These are phyloP conservation scores for Agriopis leucophaearia DNA, from an alignment of 2,888 invertebrate species.

Conservation along the genomic window DNA sequence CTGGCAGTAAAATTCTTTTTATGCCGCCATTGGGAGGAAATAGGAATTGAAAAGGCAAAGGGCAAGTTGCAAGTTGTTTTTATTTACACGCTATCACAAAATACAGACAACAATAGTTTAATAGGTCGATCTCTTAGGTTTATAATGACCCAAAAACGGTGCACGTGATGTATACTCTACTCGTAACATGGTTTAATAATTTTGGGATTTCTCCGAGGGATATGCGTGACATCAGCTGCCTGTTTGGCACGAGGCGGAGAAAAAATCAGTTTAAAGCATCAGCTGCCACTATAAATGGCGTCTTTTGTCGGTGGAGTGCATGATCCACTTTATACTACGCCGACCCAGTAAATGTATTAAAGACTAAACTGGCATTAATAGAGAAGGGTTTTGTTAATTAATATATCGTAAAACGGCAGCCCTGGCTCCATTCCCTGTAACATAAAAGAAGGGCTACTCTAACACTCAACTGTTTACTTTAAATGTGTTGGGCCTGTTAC, in stretches of 20 bases:
- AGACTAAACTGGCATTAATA: too few relatives aligned
- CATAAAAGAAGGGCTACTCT: slow-evolving; percentile 25
- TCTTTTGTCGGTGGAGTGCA: too few relatives aligned
- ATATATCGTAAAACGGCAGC: background rate
- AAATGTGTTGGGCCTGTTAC: slow-evolving; percentile 19
- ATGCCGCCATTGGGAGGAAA: slow-evolving; percentile 19
- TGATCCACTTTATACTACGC: too few relatives aligned
- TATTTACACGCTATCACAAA: slow-evolving; percentile 13
- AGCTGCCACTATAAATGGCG: too few relatives aligned
- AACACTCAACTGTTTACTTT: slow-evolving; percentile 21
- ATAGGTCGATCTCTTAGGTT: background rate
- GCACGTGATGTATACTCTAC: background rate
- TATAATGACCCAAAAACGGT: background rate
- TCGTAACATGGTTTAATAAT: background rate
- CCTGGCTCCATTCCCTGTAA: slow-evolving; percentile 10
- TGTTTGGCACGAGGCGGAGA: too few relatives aligned
- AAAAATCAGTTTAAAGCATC: too few relatives aligned
- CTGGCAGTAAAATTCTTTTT: slow-evolving; percentile 20
- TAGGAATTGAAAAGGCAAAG: slow-evolving; percentile 22
- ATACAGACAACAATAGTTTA: background rate
- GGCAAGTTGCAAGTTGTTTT: slow-evolving; percentile 17
- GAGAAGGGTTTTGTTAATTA: background rate
- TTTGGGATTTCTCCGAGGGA: background rate
- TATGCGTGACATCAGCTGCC: too few relatives aligned
- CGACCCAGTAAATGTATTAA: too few relatives aligned